These are phyloP conservation scores for Fragum sueziense DNA, from an alignment of 2,888 invertebrate species.

Conservation along the genomic window DNA sequence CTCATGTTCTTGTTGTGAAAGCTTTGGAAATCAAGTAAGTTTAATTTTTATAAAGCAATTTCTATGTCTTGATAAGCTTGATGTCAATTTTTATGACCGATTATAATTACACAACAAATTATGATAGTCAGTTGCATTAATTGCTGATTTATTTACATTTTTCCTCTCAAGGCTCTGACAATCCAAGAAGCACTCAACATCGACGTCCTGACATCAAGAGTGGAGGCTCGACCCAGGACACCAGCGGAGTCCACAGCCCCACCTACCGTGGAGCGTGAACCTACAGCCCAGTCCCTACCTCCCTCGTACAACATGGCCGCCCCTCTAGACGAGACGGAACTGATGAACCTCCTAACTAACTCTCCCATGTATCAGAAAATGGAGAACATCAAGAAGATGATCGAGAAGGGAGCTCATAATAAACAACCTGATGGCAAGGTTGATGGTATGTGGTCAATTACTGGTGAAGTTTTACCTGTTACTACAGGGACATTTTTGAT, in stretches of 20 bases:
- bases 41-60: too few species aligned
- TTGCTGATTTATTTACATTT: too few species aligned
- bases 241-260: conserved; percentile 21
- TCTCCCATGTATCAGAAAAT: conserved; percentile 81
- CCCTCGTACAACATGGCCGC: conserved; percentile 74
- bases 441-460: conserved; percentile 39
- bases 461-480: too few species aligned
- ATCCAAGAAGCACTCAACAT: conserved; percentile 77
- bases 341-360: conserved; percentile 78
- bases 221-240: conserved; percentile 37
- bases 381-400: conserved; percentile 76
- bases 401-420: conserved; percentile 69
- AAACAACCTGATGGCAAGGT: conserved; percentile 36
- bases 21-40: too few species aligned
- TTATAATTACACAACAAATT: too few species aligned
- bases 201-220: conserved; percentile 62
- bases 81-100: too few species aligned
- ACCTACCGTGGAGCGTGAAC: conserved; percentile 37
- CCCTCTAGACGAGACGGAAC: conserved; percentile 79
- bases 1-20: too few species aligned
- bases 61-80: too few species aligned
- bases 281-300: conserved; percentile 56
- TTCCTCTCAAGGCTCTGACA: conserved; percentile 70
- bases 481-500: too few species aligned
- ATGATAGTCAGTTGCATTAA: too few species aligned